Evolutionary conservation across 2,113 vertebrate species (phyloP).

Genomic region (Mixornis gularis): DNA sequence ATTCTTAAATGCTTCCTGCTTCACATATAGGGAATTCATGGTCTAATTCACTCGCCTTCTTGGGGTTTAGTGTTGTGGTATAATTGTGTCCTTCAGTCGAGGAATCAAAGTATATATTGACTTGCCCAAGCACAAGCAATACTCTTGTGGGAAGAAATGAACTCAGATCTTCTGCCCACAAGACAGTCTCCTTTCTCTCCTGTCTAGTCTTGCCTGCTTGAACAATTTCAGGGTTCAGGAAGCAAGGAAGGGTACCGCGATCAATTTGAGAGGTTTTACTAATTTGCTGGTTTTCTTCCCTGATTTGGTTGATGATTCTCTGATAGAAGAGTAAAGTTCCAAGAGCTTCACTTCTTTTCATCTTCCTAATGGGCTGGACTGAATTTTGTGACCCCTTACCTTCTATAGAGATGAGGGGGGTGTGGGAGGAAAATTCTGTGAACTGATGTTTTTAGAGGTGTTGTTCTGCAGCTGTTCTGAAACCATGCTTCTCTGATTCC

Average conservation of each 20-base stretch:
- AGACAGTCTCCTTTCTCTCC: not conserved
- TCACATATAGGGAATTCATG: not conserved
- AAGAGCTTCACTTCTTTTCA: not conserved
- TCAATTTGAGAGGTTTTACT: not conserved
- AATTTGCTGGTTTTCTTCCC: not conserved
- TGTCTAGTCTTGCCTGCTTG: not conserved
- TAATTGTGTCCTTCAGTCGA: fast-evolving
- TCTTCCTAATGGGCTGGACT: not conserved
- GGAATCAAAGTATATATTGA: not conserved
- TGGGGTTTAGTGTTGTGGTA: not conserved
- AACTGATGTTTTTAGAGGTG: not conserved
- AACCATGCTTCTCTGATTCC: not conserved
- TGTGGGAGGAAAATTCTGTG: not conserved
- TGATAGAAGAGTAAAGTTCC: not conserved
- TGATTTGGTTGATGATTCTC: not conserved
- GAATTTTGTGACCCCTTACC: not conserved
- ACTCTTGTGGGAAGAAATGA: not conserved
- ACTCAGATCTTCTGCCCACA: not conserved
- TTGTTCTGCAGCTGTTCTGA: not conserved
- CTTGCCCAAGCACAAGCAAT: not conserved
- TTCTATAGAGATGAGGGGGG: not conserved
- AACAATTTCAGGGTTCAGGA: not conserved
- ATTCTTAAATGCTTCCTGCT: not conserved
- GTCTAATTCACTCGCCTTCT: not conserved
- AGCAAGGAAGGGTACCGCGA: not conserved